A percentile compares a stretch with the other conserved stretches of the same genome.
Conservation (phyloP, 2,797 vertebrate genomes). For the Acanthis flammea region DNA sequence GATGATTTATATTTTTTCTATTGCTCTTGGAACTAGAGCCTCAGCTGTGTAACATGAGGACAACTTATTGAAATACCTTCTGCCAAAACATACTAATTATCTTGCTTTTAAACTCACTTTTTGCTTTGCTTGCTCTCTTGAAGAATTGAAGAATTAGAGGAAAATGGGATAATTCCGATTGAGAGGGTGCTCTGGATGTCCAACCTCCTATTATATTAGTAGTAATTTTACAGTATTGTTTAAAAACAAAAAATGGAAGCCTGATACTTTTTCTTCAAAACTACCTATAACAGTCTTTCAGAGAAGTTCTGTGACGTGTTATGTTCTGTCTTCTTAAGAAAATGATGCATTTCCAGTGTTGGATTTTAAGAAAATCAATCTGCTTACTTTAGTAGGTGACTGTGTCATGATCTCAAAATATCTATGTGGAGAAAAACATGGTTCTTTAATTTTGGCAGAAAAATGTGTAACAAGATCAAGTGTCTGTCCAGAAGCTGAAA, state of each 20-base stretch:
- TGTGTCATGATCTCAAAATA: background rate
- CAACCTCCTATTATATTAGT: background rate
- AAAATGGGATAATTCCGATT: background rate
- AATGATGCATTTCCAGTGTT: background rate
- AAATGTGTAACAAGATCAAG: background rate
- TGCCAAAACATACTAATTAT: background rate
- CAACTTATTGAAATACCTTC: background rate
- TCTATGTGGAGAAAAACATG: fast-evolving
- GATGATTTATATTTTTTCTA: background rate
- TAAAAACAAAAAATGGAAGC: background rate
- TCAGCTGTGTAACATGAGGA: background rate
- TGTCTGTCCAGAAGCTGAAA: background rate
- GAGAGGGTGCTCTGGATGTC: background rate
- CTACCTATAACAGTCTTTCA: background rate
- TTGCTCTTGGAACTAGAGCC: background rate
- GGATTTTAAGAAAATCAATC: background rate
- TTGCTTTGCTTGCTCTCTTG: background rate
- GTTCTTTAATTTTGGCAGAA: background rate
- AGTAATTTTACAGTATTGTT: background rate
- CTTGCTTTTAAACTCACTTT: background rate
- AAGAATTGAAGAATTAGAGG: background rate
- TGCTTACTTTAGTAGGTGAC: background rate
- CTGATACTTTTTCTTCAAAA: background rate
- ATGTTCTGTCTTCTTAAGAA: background rate
- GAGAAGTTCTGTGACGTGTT: background rate